Evolutionary conservation across 2,888 invertebrate genomes (phyloP).

Genomic region (Drosophila nigricruria): DNA sequence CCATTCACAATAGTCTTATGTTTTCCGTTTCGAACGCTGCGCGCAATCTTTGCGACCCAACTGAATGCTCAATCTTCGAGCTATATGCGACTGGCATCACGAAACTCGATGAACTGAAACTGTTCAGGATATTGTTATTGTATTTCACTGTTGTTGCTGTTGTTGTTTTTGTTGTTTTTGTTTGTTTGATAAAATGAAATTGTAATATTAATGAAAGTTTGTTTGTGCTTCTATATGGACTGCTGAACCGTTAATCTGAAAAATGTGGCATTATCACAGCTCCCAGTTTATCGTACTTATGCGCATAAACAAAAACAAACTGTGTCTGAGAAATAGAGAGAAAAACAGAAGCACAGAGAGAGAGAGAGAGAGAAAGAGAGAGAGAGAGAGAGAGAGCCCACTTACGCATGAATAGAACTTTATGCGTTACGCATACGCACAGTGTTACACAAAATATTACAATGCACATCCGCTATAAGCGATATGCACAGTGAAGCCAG

Average conservation of each 20-base stretch:
- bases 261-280: slow-evolving; percentile 31
- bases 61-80: slow-evolving; percentile 37
- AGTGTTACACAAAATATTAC: slow-evolving; percentile 29
- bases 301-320: slow-evolving; percentile 49
- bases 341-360: not conserved
- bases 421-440: slow-evolving; percentile 48
- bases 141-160: slow-evolving; percentile 7
- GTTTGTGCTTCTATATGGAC: slow-evolving; percentile 16
- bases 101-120: slow-evolving; percentile 23
- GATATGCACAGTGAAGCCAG: slow-evolving; percentile 14
- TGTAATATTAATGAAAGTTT: slow-evolving; percentile 21
- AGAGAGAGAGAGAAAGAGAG: not conserved
- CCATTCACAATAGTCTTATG: not conserved
- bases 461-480: slow-evolving; percentile 34
- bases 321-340: not conserved
- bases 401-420: slow-evolving; percentile 6
- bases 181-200: slow-evolving; percentile 32
- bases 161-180: slow-evolving; percentile 13
- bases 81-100: slow-evolving; percentile 11
- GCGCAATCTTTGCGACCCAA: slow-evolving; percentile 33
- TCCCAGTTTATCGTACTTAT: slow-evolving; percentile 22
- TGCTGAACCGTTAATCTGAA: slow-evolving; percentile 34
- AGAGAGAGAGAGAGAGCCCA: not conserved
- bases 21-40: slow-evolving; percentile 19
- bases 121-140: slow-evolving; percentile 25